These are phyloP conservation scores for Oncorhynchus kisutch DNA, from an alignment of 2,113 vertebrate genomes.

Conservation along the genomic window DNA sequence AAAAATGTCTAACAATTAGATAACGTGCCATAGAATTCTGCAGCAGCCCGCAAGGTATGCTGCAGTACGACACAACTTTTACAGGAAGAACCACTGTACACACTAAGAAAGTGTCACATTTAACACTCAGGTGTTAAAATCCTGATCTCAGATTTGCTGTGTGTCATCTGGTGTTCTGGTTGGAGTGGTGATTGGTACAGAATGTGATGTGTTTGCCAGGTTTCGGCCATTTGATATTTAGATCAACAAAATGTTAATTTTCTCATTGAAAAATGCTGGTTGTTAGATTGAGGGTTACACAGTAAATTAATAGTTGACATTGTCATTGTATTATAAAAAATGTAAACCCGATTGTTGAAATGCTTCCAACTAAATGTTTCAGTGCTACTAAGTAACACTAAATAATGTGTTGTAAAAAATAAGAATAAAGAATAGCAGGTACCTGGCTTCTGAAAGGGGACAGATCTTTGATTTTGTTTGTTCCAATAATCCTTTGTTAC, in stretches of 20 bases:
- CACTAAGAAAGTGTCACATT: too few relatives aligned
- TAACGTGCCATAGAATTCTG: too few relatives aligned
- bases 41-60: too few relatives aligned
- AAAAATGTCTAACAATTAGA: too few relatives aligned
- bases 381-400: not conserved
- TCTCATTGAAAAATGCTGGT: not conserved
- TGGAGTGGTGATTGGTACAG: not conserved
- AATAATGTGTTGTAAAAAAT: not conserved
- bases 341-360: not conserved
- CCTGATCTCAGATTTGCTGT: too few relatives aligned
- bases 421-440: not conserved
- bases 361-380: not conserved
- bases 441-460: not conserved
- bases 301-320: not conserved
- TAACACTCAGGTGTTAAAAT: too few relatives aligned
- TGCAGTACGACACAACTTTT: too few relatives aligned
- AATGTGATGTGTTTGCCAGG: slow-evolving; percentile 13
- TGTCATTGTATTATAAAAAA: not conserved
- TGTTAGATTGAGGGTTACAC: not conserved
- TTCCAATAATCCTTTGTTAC: slow-evolving; percentile 24
- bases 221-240: not conserved
- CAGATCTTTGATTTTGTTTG: slow-evolving; percentile 16
- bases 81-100: too few relatives aligned
- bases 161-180: slow-evolving; percentile 5
- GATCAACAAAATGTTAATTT: not conserved